Percentiles rank a stretch among this genome's conserved stretches.
Evolutionary conservation across 2,113 vertebrate species (phyloP).

Genomic region (Pagrus major): DNA sequence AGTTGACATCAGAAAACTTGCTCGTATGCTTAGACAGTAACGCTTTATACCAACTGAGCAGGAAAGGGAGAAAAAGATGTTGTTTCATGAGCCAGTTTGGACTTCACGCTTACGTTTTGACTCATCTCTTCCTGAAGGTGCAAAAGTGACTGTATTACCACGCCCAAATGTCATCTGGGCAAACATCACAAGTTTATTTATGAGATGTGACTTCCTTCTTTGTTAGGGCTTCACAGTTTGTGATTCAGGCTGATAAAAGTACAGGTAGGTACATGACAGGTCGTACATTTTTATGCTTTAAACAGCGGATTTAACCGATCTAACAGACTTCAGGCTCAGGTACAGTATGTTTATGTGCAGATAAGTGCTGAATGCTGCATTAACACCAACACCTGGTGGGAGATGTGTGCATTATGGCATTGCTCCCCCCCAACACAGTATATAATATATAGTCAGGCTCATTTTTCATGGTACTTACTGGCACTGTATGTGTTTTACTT

Average conservation of each 20-base stretch:
- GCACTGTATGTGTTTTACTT: slow-evolving; percentile 28
- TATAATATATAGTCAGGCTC: not conserved
- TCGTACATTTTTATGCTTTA: not conserved
- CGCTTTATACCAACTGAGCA: not conserved
- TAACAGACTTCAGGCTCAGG: not conserved
- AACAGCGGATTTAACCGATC: slow-evolving; percentile 19
- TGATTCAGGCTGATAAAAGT: slow-evolving; percentile 16
- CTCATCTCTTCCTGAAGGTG: slow-evolving; percentile 18
- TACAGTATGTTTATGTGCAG: slow-evolving; percentile 2
- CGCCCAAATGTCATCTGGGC: slow-evolving; percentile 25
- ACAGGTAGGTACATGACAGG: not conserved
- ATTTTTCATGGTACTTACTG: slow-evolving; percentile 23
- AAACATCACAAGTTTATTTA: not conserved
- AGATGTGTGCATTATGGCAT: not conserved
- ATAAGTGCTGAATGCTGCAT: slow-evolving; percentile 40
- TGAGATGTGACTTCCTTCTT: not conserved
- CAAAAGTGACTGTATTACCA: slow-evolving; percentile 20
- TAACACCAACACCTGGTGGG: slow-evolving; percentile 39
- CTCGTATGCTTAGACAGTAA: not conserved
- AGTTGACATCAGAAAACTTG: not conserved
- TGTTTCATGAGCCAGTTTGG: not conserved
- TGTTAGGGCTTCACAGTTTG: not conserved
- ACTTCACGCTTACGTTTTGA: slow-evolving; percentile 16
- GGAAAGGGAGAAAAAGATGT: not conserved
- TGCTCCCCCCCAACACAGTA: slow-evolving; percentile 2